Conservation (phyloP, 2,888 invertebrate genomes). For the Leucania comma region DNA sequence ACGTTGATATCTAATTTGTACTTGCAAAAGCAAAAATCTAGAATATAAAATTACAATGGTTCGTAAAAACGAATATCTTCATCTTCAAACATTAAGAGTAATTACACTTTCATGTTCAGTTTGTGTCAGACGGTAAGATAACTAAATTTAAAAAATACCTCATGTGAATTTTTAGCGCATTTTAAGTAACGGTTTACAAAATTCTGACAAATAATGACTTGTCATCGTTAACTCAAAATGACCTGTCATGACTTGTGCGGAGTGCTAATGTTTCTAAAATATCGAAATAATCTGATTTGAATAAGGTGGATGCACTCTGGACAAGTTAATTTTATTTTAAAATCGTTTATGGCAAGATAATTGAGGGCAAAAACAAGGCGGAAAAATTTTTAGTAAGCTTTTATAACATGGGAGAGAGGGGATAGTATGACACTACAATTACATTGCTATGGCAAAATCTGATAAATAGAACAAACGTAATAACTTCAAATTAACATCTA, state of each 20-base stretch:
- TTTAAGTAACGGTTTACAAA: not conserved
- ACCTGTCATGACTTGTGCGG: constrained; percentile 26
- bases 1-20: not conserved
- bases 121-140: constrained; percentile 24
- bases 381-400: not conserved
- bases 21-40: not conserved
- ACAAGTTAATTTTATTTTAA: not conserved
- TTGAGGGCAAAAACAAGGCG: not conserved
- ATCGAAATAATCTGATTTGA: constrained; percentile 31
- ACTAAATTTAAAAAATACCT: not conserved
- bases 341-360: constrained; percentile 2
- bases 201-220: constrained; percentile 28
- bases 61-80: not conserved
- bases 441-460: constrained; percentile 23
- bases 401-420: not conserved
- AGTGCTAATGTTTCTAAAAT: constrained; percentile 19
- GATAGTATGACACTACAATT: constrained; percentile 21
- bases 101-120: not conserved
- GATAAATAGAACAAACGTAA: constrained; percentile 10
- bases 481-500: constrained; percentile 51
- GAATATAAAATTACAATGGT: not conserved
- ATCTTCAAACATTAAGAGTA: not conserved
- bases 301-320: constrained; percentile 29
- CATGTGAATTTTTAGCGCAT: constrained; percentile 20
- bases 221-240: constrained; percentile 22